These are phyloP conservation scores for Sebastes kiyomatsui DNA, from an alignment of 2,797 vertebrate species.

Conservation along the genomic window DNA sequence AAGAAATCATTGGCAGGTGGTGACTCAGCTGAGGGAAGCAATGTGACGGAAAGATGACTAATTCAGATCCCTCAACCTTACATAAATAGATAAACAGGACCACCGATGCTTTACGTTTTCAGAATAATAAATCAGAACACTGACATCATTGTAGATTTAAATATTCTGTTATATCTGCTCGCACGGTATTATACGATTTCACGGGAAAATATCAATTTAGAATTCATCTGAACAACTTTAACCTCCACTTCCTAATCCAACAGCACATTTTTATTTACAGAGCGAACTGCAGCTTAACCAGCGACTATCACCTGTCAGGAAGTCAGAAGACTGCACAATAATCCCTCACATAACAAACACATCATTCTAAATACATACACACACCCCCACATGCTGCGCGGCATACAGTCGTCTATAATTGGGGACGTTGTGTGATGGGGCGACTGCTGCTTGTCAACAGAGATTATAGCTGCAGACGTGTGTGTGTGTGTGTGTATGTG, in stretches of 20 bases:
- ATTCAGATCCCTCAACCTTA: not conserved
- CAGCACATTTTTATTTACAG: slow-evolving; percentile 2
- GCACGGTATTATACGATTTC: not conserved
- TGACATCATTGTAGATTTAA: not conserved
- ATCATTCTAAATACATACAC: slow-evolving; percentile 24
- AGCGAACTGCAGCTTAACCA: not conserved
- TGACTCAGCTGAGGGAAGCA: not conserved
- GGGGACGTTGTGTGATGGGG: slow-evolving; percentile 44
- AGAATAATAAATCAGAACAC: not conserved
- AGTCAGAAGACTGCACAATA: slow-evolving; percentile 21
- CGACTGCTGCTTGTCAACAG: slow-evolving; percentile 56
- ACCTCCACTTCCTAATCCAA: not conserved
- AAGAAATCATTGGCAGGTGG: not conserved
- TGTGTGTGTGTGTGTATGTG: not conserved
- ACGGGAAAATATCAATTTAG: not conserved
- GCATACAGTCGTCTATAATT: slow-evolving; percentile 55
- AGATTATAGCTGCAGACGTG: slow-evolving; percentile 49
- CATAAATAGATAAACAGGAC: not conserved
- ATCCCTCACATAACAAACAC: slow-evolving; percentile 27
- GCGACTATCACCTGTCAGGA: slow-evolving; percentile 12
- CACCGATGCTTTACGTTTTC: not conserved
- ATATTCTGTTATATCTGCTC: not conserved
- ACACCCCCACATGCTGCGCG: slow-evolving; percentile 28
- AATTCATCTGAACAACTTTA: not conserved
- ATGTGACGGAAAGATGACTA: not conserved